These are phyloP conservation scores for Spheniscus mendiculus DNA, from an alignment of 2,113 vertebrate species.

Conservation along the genomic window DNA sequence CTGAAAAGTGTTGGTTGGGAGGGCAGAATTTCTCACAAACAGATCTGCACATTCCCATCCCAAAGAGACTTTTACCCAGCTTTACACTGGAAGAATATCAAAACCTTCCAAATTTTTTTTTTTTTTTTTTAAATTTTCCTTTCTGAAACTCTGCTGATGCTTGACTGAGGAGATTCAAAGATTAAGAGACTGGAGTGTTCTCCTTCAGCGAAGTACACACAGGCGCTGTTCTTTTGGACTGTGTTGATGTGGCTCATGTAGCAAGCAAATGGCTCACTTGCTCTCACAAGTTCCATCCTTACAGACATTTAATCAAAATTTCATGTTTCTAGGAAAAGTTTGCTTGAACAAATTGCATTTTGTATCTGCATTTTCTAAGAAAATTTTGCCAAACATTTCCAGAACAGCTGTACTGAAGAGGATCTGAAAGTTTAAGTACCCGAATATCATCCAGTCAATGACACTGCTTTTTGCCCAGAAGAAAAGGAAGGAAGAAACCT, in stretches of 20 bases:
- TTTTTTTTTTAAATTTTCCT: neutral
- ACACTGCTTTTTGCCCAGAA: neutral
- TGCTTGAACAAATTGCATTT: neutral
- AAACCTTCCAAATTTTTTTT: neutral
- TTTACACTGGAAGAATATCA: neutral
- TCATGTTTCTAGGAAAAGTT: neutral
- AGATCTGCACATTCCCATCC: neutral
- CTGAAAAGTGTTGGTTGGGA: neutral
- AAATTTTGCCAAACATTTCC: neutral
- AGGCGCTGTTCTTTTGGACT: neutral
- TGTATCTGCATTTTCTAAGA: neutral
- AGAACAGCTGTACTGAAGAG: neutral
- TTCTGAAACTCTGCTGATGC: neutral
- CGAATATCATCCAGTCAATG: neutral
- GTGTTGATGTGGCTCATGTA: neutral
- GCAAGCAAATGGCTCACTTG: neutral
- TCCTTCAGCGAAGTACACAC: neutral
- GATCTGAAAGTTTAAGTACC: neutral
- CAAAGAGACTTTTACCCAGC: fast-evolving
- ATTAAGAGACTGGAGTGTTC: neutral
- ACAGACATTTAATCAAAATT: neutral
- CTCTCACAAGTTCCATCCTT: neutral
- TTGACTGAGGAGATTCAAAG: neutral
- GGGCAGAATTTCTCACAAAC: neutral
- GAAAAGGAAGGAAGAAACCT: neutral